These are phyloP conservation scores for Camponotus vicinus DNA, from an alignment of 1,140 invertebrate genomes.

Conservation along the genomic window DNA sequence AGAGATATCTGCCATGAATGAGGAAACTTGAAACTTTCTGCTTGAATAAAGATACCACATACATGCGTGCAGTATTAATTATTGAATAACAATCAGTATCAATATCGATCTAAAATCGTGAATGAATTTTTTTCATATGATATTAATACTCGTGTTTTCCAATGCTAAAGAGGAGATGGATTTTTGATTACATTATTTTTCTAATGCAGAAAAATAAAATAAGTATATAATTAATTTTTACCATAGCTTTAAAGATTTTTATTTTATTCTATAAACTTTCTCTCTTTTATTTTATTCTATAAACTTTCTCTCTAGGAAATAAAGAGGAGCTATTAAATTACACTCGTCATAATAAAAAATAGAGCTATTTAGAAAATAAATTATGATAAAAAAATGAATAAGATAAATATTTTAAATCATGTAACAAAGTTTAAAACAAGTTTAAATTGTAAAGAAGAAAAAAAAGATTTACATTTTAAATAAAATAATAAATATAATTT, in stretches of 20 bases:
- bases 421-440: not conserved
- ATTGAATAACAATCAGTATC: constrained; percentile 32
- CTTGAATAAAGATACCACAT: constrained; percentile 35
- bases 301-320: too few species aligned
- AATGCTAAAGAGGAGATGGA: not conserved
- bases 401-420: not conserved
- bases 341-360: not conserved
- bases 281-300: not conserved
- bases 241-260: not conserved
- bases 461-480: not conserved
- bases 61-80: constrained; percentile 35
- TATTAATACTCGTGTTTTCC: not conserved
- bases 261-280: not conserved
- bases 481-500: not conserved
- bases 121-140: not conserved
- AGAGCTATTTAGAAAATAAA: not conserved
- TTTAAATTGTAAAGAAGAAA: not conserved
- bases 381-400: not conserved
- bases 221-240: not conserved
- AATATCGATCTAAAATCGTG: constrained; percentile 1
- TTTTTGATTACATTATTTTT: not conserved
- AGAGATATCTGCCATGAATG: constrained; percentile 15
- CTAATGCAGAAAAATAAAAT: not conserved
- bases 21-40: constrained; percentile 55
- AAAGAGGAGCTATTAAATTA: not conserved